Evolutionary conservation across 2,888 invertebrate genomes (phyloP).

Genomic region (Leucophenga montana): DNA sequence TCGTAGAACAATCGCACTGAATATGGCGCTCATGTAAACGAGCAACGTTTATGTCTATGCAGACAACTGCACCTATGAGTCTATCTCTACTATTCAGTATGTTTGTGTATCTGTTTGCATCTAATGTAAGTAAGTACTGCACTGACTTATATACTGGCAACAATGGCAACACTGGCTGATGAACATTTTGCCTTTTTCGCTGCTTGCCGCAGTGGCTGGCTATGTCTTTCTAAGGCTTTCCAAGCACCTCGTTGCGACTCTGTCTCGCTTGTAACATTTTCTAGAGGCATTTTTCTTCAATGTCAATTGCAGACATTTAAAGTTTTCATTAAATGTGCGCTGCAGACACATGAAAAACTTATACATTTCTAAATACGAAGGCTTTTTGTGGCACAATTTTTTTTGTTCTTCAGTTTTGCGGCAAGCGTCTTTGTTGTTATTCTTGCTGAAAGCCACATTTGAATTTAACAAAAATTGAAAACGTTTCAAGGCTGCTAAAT

Average conservation of each 20-base stretch:
- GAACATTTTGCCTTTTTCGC: neutral
- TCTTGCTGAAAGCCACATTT: neutral
- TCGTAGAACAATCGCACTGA: too few species aligned
- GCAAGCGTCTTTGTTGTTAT: too few species aligned
- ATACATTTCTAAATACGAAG: too few species aligned
- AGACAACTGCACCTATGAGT: neutral
- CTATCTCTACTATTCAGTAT: too few species aligned
- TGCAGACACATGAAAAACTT: constrained; percentile 48
- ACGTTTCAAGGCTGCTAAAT: constrained; percentile 20
- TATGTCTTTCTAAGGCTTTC: constrained; percentile 22
- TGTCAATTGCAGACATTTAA: constrained; percentile 65
- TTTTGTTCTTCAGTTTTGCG: constrained; percentile 31
- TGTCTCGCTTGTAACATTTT: constrained; percentile 47
- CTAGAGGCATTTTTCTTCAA: constrained; percentile 39
- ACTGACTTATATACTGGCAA: too few species aligned
- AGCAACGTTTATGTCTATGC: constrained; percentile 39
- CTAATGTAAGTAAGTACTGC: too few species aligned
- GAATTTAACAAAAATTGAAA: constrained; percentile 28
- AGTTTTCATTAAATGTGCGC: constrained; percentile 49
- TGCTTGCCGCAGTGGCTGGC: neutral
- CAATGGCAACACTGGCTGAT: constrained; percentile 10
- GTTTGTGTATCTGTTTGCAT: too few species aligned
- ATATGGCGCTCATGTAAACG: constrained; percentile 49
- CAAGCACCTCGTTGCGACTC: constrained; percentile 50
- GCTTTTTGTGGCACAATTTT: constrained; percentile 23